These are phyloP conservation scores for Hypothenemus hampei DNA, from an alignment of 1,140 invertebrate species.

Conservation along the genomic window DNA sequence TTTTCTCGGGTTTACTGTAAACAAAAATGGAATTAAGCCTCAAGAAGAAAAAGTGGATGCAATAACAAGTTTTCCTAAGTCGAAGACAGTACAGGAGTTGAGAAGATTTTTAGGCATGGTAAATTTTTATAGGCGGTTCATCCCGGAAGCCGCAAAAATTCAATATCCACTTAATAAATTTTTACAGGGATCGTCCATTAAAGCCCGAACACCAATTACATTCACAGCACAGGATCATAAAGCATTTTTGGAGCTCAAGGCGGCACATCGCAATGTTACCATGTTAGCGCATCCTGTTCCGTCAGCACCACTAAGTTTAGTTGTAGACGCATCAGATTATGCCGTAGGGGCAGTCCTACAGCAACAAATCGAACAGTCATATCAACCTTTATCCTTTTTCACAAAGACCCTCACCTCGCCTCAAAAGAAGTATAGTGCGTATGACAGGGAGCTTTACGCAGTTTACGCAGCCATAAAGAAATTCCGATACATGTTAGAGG, in stretches of 20 bases:
- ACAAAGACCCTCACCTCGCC: not conserved
- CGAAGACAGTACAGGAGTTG: not conserved
- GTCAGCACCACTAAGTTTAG: not conserved
- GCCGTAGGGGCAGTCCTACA: not conserved
- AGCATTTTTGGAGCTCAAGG: not conserved
- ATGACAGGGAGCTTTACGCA: slow-evolving; percentile 13
- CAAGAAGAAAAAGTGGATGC: not conserved
- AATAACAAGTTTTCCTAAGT: not conserved
- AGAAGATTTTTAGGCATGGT: not conserved
- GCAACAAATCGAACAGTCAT: not conserved
- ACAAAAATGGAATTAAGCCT: not conserved
- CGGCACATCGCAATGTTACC: not conserved
- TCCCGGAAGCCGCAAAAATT: not conserved
- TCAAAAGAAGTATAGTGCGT: not conserved
- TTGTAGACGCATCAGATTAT: not conserved
- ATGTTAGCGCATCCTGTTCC: not conserved
- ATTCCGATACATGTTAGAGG: no score
- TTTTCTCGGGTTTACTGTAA: not conserved
- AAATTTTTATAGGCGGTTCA: not conserved
- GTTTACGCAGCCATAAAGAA: not conserved
- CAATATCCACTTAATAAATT: slow-evolving; percentile 12
- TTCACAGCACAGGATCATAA: not conserved
- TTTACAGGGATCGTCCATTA: not conserved
- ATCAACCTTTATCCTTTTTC: not conserved
- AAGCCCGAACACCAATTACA: not conserved